These are phyloP conservation scores for Lota lota DNA, from an alignment of 2,113 vertebrate species.

Conservation along the genomic window DNA sequence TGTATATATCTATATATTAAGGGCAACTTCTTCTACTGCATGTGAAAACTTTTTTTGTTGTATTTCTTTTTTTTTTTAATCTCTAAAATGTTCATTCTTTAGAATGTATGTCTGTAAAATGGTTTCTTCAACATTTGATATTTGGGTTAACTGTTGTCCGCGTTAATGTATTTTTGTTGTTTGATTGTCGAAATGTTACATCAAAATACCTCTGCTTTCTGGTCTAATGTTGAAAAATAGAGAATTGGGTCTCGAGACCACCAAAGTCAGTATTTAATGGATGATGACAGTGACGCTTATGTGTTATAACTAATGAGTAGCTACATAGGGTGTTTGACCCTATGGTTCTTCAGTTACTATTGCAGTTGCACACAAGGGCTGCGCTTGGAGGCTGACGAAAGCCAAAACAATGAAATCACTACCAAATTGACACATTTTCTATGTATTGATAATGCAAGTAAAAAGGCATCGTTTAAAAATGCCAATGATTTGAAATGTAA, in stretches of 20 bases:
- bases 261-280: no score
- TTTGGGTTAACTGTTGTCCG: conserved; percentile 55
- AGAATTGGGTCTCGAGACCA: no score
- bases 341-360: no score
- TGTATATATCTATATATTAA: conserved; percentile 55
- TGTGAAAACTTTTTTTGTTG: conserved; percentile 57
- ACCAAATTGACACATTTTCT: no score
- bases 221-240: conserved; percentile 13
- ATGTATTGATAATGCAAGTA: conserved; percentile 1
- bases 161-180: conserved; percentile 25
- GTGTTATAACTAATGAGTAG: no score
- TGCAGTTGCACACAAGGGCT: conserved; percentile 1
- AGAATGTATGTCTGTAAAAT: conserved; percentile 39
- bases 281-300: no score
- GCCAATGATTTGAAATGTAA: neutral
- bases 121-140: conserved; percentile 48
- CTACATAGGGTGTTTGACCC: no score
- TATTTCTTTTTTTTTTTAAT: conserved; percentile 41
- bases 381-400: conserved; percentile 37
- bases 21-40: conserved; percentile 61
- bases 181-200: conserved; percentile 50
- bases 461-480: conserved; percentile 25
- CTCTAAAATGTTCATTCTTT: conserved; percentile 45
- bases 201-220: conserved; percentile 63
- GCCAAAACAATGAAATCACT: conserved; percentile 42